These are phyloP conservation scores for Andrena marginata DNA, from an alignment of 2,888 invertebrate species.

Conservation along the genomic window DNA sequence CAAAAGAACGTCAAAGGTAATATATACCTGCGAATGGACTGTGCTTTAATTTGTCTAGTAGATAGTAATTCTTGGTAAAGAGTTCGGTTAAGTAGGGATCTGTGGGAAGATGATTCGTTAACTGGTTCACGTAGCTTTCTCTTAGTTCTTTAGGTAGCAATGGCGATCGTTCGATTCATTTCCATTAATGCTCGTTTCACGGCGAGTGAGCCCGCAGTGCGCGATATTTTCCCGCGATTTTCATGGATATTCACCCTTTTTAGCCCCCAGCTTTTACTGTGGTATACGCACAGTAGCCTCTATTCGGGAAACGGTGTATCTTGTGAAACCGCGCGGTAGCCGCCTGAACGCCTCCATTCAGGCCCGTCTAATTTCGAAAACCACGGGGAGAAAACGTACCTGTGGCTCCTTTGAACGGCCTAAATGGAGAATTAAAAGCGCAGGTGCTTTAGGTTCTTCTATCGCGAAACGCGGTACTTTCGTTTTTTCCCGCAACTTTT, in stretches of 20 bases:
- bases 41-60: neutral
- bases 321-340: constrained; percentile 30
- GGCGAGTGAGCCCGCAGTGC: constrained; percentile 23
- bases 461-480: neutral
- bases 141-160: neutral
- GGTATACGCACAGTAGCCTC: constrained; percentile 35
- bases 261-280: constrained; percentile 26
- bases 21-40: neutral
- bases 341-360: constrained; percentile 42
- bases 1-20: neutral
- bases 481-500: neutral
- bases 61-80: neutral
- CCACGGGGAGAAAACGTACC: constrained; percentile 31
- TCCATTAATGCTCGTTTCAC: constrained; percentile 1
- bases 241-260: constrained; percentile 36
- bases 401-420: constrained; percentile 39
- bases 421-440: constrained; percentile 31
- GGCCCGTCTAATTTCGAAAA: constrained; percentile 44
- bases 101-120: neutral
- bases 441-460: constrained; percentile 18
- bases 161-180: neutral
- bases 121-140: neutral
- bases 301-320: constrained; percentile 30
- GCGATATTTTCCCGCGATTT: constrained; percentile 44
- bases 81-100: neutral